phyloP scores from a whole-genome alignment of 1,140 invertebrate species.

The Gryon sp. region DNA sequence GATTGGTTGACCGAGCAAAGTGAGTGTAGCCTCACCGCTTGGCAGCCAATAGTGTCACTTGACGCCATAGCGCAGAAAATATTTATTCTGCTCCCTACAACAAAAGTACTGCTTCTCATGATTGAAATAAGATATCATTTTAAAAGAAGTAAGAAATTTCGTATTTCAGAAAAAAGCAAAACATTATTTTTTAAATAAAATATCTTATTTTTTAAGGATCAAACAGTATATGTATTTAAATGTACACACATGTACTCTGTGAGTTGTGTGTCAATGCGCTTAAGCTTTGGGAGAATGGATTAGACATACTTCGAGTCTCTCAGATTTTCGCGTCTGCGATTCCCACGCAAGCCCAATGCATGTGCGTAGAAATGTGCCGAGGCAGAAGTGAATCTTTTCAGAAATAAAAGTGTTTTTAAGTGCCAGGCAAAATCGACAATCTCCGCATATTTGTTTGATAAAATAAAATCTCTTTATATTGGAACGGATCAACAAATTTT shows the following conservation, averaged over 20 bases:
- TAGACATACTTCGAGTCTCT: slow-evolving; percentile 68
- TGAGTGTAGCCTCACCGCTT: too few species aligned
- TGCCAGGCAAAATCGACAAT: slow-evolving; percentile 18
- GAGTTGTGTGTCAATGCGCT: slow-evolving; percentile 59
- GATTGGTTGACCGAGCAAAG: too few species aligned
- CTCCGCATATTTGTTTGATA: slow-evolving; percentile 40
- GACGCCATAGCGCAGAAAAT: too few species aligned
- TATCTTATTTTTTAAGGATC: too few species aligned
- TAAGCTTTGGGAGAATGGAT: slow-evolving; percentile 70
- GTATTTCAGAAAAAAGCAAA: too few species aligned
- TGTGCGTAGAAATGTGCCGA: slow-evolving; percentile 15
- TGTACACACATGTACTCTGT: slow-evolving; percentile 20
- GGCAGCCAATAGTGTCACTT: too few species aligned
- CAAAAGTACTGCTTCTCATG: too few species aligned
- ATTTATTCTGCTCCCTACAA: too few species aligned
- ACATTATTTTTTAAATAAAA: too few species aligned
- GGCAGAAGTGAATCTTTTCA: slow-evolving; percentile 26
- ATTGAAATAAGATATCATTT: too few species aligned
- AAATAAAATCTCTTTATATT: slow-evolving; percentile 27
- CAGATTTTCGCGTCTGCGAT: slow-evolving; percentile 46
- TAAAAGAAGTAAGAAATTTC: too few species aligned
- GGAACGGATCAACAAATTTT: slow-evolving; percentile 17
- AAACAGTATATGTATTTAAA: too few species aligned
- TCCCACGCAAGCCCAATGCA: slow-evolving; percentile 40
- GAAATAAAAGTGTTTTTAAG: slow-evolving; percentile 7